Evolutionary conservation across 2,797 vertebrate genomes (phyloP).

Genomic region (Sebastes wilsoni): DNA sequence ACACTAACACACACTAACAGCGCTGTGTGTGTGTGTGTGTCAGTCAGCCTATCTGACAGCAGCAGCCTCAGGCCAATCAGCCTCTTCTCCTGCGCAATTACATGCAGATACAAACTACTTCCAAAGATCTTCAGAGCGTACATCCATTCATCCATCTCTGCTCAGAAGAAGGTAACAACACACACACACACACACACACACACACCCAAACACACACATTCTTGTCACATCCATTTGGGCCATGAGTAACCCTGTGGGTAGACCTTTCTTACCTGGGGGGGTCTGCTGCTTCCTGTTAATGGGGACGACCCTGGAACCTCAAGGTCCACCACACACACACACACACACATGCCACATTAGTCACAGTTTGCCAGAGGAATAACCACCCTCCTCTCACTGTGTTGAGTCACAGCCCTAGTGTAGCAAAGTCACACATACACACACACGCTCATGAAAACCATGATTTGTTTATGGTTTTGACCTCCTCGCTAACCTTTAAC

Average conservation of each 20-base stretch:
- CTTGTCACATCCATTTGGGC: slow-evolving; percentile 65
- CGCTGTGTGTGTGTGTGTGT: slow-evolving; percentile 20
- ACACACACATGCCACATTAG: slow-evolving; percentile 35
- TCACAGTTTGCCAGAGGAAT: slow-evolving; percentile 47
- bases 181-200: neutral
- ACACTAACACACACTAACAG: neutral
- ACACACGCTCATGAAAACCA: neutral
- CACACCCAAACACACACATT: neutral
- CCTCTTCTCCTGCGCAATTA: slow-evolving; percentile 41
- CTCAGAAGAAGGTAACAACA: neutral
- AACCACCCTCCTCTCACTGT: neutral
- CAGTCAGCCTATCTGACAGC: slow-evolving; percentile 34
- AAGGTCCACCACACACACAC: slow-evolving; percentile 7
- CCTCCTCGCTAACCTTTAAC: neutral
- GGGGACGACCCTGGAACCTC: slow-evolving; percentile 20
- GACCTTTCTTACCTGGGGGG: slow-evolving; percentile 49
- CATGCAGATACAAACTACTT: slow-evolving; percentile 49
- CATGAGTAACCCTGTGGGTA: slow-evolving; percentile 48
- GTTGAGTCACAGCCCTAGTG: slow-evolving; percentile 33
- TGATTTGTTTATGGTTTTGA: neutral
- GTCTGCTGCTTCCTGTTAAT: slow-evolving; percentile 36
- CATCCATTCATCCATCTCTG: slow-evolving; percentile 19
- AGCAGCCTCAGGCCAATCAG: slow-evolving; percentile 39
- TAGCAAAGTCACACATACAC: neutral
- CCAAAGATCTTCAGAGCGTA: slow-evolving; percentile 23